Conservation (phyloP, 2,113 vertebrate species). For the Puntigrus tetrazona region DNA sequence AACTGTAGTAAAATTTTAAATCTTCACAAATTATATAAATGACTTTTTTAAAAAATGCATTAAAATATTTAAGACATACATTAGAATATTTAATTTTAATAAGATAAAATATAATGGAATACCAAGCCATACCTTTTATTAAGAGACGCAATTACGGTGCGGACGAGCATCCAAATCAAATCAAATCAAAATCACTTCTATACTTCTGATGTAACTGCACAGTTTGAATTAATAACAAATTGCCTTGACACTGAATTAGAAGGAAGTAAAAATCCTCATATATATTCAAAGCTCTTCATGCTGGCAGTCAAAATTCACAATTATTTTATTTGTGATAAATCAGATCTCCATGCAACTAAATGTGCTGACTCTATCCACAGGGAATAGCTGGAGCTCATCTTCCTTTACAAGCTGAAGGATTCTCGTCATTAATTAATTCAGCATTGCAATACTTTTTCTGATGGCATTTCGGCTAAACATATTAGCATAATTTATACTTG, state of each 20-base stretch:
- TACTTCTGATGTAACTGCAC: not conserved
- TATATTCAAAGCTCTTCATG: conserved; percentile 26
- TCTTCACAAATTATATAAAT: not conserved
- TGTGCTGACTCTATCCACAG: conserved; percentile 7
- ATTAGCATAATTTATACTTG: conserved; percentile 17
- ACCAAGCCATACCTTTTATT: not conserved
- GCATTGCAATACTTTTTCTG: conserved; percentile 24
- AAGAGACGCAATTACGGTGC: not conserved
- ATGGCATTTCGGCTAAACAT: not conserved
- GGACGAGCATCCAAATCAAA: not conserved
- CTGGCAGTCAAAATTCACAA: not conserved
- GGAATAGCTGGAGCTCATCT: conserved; percentile 32
- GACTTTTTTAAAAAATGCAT: no score
- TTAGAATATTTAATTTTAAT: no score
- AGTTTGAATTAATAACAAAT: not conserved
- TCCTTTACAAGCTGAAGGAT: conserved; percentile 3
- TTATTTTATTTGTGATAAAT: conserved; percentile 40
- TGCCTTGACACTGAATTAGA: not conserved
- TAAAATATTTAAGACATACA: no score
- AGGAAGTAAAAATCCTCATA: not conserved
- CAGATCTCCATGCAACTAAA: conserved; percentile 10
- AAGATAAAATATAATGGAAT: not conserved
- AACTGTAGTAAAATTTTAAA: not conserved
- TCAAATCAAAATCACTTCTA: not conserved
- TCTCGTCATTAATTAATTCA: conserved; percentile 37